phyloP scores from a whole-genome alignment of 2,797 vertebrate species.

The Parambassis ranga region DNA sequence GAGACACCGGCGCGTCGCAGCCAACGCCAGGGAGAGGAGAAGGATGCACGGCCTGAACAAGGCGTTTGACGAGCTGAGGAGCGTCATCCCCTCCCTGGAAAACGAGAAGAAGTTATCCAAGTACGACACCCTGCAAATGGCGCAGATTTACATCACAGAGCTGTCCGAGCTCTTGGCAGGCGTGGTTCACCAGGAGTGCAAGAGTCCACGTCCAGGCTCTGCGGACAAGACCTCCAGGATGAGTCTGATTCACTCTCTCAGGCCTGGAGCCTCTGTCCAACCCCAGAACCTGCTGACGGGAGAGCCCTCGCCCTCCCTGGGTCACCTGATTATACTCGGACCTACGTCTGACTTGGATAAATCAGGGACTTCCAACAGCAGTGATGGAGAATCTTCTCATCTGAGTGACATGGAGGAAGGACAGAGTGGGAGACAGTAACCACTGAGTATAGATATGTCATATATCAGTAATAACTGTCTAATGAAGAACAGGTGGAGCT shows the following conservation, averaged over 20 bases:
- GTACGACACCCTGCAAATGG: slow-evolving; percentile 87
- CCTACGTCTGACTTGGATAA: slow-evolving; percentile 61
- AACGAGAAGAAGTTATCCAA: slow-evolving; percentile 86
- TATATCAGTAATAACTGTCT: slow-evolving; percentile 20
- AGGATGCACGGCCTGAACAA: slow-evolving; percentile 86
- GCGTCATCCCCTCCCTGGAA: slow-evolving; percentile 84
- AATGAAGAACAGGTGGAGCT: slow-evolving; percentile 16
- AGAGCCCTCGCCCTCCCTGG: slow-evolving; percentile 46
- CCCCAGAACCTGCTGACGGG: slow-evolving; percentile 19
- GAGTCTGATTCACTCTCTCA: slow-evolving; percentile 56
- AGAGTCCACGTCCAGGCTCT: slow-evolving; percentile 21
- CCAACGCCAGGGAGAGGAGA: slow-evolving; percentile 83
- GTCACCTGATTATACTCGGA: slow-evolving; percentile 73
- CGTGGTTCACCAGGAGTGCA: slow-evolving; percentile 71
- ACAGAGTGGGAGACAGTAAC: slow-evolving; percentile 63
- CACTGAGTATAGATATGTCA: too few relatives aligned
- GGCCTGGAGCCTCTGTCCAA: slow-evolving; percentile 13
- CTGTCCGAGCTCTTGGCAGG: slow-evolving; percentile 80
- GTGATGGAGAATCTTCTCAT: slow-evolving; percentile 81
- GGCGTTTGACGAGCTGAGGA: slow-evolving; percentile 84
- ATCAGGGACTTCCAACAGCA: slow-evolving; percentile 64
- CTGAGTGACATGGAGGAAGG: slow-evolving; percentile 80
- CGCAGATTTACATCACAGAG: slow-evolving; percentile 87
- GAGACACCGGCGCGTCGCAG: slow-evolving; percentile 81
- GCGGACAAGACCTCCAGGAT: slow-evolving; percentile 57